Evolutionary conservation across 2,888 invertebrate species (phyloP).

Genomic region (Sepiola atlantica): DNA sequence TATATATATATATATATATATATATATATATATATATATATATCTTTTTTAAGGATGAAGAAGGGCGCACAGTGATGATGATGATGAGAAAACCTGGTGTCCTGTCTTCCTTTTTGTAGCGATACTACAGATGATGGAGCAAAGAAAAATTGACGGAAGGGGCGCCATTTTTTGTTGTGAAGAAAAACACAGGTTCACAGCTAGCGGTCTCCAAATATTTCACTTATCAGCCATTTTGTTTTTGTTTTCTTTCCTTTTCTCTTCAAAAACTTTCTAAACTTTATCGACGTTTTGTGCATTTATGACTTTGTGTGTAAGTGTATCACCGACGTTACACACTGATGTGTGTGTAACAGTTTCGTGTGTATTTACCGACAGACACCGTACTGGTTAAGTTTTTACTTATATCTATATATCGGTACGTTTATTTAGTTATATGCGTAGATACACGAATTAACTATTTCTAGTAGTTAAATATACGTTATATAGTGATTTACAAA

Average conservation of each 20-base stretch:
- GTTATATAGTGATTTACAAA: too few relatives aligned
- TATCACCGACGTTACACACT: neutral
- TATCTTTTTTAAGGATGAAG: neutral
- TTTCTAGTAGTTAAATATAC: too few relatives aligned
- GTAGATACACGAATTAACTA: too few relatives aligned
- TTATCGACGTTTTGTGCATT: neutral
- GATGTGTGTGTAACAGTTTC: neutral
- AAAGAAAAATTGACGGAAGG: neutral
- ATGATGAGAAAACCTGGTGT: neutral
- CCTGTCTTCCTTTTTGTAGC: neutral
- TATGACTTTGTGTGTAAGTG: neutral
- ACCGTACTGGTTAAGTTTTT: neutral
- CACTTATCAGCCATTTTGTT: neutral
- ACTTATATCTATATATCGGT: neutral
- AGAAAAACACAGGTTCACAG: constrained; percentile 6
- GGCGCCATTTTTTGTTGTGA: constrained; percentile 18
- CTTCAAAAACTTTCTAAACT: neutral
- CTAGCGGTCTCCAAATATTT: neutral
- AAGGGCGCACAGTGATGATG: neutral
- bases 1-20: too few relatives aligned
- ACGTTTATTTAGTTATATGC: too few relatives aligned
- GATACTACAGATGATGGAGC: neutral
- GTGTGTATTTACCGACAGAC: neutral
- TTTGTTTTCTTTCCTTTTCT: neutral
- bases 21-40: neutral